These are phyloP conservation scores for Pasiphila rectangulata DNA, from an alignment of 2,888 invertebrate species.

Conservation along the genomic window DNA sequence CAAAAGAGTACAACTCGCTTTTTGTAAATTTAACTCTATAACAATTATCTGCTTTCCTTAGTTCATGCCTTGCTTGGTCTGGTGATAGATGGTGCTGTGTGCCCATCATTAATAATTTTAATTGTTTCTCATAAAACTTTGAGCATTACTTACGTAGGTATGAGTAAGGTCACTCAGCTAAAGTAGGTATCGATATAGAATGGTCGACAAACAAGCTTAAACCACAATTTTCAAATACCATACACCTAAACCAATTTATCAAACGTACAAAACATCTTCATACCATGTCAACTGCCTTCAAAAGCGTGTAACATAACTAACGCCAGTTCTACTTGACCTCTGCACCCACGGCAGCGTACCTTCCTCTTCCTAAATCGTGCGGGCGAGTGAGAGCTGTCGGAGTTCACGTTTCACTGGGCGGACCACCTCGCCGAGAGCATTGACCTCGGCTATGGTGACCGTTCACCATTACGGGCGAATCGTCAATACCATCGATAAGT, in stretches of 20 bases:
- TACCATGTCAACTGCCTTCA: slow-evolving; percentile 33
- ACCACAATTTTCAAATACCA: slow-evolving; percentile 9
- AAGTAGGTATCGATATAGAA: no score
- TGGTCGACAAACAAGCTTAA: no score
- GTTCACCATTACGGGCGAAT: slow-evolving; percentile 37
- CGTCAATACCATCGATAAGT: slow-evolving; percentile 36
- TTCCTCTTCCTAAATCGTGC: slow-evolving; percentile 3
- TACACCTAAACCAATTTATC: slow-evolving; percentile 30
- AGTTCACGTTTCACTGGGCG: slow-evolving; percentile 24
- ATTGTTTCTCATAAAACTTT: no score
- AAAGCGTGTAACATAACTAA: slow-evolving; percentile 26
- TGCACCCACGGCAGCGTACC: slow-evolving; percentile 15
- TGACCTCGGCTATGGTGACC: slow-evolving; percentile 44
- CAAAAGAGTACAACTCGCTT: no score
- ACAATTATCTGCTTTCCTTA: no score
- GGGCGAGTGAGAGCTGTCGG: slow-evolving; percentile 8
- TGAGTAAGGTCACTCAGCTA: no score
- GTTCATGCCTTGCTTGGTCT: no score
- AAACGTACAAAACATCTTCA: slow-evolving; percentile 29
- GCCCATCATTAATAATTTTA: no score
- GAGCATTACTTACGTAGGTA: no score
- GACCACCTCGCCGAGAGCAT: slow-evolving; percentile 37
- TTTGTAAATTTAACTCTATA: no score
- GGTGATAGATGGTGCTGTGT: no score
- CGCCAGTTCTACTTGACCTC: slow-evolving; percentile 18